phyloP scores from a whole-genome alignment of 2,113 vertebrate genomes.

The Heterochromis multidens region DNA sequence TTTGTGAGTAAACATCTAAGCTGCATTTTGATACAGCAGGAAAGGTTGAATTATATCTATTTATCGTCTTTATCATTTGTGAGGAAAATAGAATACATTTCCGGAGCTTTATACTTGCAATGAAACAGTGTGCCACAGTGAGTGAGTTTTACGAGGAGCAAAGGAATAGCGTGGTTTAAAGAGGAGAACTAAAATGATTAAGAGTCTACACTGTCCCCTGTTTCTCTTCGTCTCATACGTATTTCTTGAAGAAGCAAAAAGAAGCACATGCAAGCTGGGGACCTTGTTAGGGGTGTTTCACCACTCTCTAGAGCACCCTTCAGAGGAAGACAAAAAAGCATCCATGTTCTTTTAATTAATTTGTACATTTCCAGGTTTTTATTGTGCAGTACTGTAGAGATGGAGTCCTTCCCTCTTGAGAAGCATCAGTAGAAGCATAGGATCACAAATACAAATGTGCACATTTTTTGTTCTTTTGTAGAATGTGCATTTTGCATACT shows the following conservation, averaged over 20 bases:
- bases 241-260: slow-evolving; percentile 32
- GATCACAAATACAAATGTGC: slow-evolving; percentile 5
- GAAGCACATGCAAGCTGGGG: slow-evolving; percentile 29
- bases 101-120: not conserved
- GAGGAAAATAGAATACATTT: not conserved
- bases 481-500: slow-evolving; percentile 11
- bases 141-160: not conserved
- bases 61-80: not conserved
- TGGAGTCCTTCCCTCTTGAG: slow-evolving; percentile 19
- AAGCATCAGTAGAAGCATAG: not conserved
- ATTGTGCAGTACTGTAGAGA: slow-evolving; percentile 13
- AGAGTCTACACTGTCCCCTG: not conserved
- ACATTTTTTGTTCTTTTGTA: not conserved
- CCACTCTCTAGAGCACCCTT: slow-evolving; percentile 48
- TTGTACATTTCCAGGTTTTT: slow-evolving; percentile 41
- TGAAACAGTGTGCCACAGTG: not conserved
- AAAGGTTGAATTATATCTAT: not conserved
- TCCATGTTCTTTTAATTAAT: slow-evolving; percentile 54
- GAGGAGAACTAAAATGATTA: slow-evolving; percentile 19
- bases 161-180: slow-evolving; percentile 10
- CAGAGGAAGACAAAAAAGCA: slow-evolving; percentile 38
- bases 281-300: slow-evolving; percentile 30
- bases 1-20: not conserved
- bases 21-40: not conserved
- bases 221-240: slow-evolving; percentile 23